A percentile compares a stretch with the other conserved stretches of the same genome.
These are phyloP conservation scores for Tiaroga cobitis DNA, from an alignment of 2,797 vertebrate genomes.

Conservation along the genomic window DNA sequence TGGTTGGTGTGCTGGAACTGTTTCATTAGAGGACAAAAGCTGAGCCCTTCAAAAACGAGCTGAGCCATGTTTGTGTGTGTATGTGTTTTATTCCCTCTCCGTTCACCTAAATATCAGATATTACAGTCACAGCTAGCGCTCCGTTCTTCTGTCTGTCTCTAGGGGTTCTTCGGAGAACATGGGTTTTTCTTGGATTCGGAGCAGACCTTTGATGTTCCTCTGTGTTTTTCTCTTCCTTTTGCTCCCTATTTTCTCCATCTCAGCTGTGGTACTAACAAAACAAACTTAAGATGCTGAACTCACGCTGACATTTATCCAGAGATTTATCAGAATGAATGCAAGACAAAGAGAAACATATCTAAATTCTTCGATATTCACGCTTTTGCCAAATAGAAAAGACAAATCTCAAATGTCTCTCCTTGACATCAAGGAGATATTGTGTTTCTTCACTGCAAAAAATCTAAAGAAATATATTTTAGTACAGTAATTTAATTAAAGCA, in stretches of 20 bases:
- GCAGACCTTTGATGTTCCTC: conserved; percentile 58
- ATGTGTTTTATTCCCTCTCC: conserved; percentile 31
- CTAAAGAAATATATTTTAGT: too few species aligned
- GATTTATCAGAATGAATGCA: conserved; percentile 43
- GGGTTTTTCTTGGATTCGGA: conserved; percentile 44
- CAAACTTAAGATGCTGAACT: conserved; percentile 65
- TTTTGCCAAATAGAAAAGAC: conserved; percentile 30
- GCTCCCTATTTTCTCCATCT: conserved; percentile 50
- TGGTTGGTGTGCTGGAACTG: background rate
- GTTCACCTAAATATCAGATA: conserved; percentile 62
- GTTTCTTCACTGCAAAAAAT: too few species aligned
- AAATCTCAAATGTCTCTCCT: background rate
- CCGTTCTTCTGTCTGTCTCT: conserved; percentile 62
- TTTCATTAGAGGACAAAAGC: conserved; percentile 10
- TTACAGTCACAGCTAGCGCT: conserved; percentile 52
- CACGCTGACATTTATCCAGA: conserved; percentile 54
- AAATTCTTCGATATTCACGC: conserved; percentile 67
- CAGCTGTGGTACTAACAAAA: conserved; percentile 56
- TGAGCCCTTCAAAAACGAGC: conserved; percentile 11
- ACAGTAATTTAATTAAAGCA: background rate
- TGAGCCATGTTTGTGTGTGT: conserved; percentile 57
- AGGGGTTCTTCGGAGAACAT: conserved; percentile 57
- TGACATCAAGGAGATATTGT: conserved; percentile 28
- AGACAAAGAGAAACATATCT: conserved; percentile 59
- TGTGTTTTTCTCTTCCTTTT: conserved; percentile 47